These are phyloP conservation scores for Dreissena polymorpha DNA, from an alignment of 1,140 invertebrate genomes.

Conservation along the genomic window DNA sequence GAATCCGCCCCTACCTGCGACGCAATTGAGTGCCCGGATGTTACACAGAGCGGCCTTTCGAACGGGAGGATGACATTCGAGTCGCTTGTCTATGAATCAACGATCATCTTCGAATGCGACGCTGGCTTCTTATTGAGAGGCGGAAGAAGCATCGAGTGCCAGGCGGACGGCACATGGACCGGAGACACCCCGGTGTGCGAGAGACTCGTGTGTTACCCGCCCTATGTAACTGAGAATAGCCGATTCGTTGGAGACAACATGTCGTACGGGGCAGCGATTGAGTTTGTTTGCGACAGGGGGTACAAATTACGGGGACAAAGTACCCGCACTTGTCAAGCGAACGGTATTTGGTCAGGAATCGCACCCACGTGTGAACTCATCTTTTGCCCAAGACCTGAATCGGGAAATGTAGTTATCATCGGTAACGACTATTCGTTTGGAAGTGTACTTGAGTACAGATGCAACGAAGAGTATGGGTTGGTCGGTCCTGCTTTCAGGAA, in stretches of 20 bases:
- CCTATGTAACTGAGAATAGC: conserved; percentile 55
- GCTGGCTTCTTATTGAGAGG: conserved; percentile 79
- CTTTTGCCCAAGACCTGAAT: conserved; percentile 58
- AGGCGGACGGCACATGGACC: conserved; percentile 60
- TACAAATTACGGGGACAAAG: conserved; percentile 73
- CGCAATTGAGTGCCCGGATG: conserved; percentile 67
- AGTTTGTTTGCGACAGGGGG: conserved; percentile 86
- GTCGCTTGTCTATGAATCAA: conserved; percentile 20
- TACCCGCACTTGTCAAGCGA: conserved; percentile 56
- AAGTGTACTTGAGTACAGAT: conserved; percentile 64
- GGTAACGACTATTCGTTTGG: conserved; percentile 56
- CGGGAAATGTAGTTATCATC: conserved; percentile 40
- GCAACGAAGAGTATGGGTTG: conserved; percentile 82
- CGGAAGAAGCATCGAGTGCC: conserved; percentile 81
- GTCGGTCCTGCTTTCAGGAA: conserved; percentile 71
- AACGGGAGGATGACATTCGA: conserved; percentile 47
- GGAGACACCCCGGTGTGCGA: conserved; percentile 59
- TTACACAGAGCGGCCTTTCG: conserved; percentile 24
- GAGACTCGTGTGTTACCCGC: conserved; percentile 54
- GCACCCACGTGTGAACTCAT: conserved; percentile 77
- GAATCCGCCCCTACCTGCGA: conserved; percentile 85
- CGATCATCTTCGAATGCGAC: conserved; percentile 52
- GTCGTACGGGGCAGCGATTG: conserved; percentile 82
- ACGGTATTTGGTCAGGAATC: conserved; percentile 72
- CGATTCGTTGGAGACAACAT: conserved; percentile 47